Percentiles rank a stretch among this genome's conserved stretches.
These are phyloP conservation scores for Hippasteria phrygiana DNA, from an alignment of 53 echinoderm and acorn worm species.

Conservation along the genomic window DNA sequence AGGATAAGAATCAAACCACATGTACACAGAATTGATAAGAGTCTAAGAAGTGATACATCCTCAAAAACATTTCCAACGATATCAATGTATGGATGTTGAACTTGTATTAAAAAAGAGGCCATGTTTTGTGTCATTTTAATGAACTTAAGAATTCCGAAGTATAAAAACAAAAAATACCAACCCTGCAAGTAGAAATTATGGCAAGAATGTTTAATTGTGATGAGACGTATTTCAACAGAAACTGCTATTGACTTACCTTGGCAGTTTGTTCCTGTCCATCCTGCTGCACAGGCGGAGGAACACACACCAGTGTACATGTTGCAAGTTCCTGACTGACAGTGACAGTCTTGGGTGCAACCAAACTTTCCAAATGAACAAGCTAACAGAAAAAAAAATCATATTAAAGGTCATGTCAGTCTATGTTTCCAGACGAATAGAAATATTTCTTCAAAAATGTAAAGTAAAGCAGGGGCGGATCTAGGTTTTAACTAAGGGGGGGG, in stretches of 20 bases:
- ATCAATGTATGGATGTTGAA: no score
- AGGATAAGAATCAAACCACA: no score
- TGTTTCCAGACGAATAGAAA: neutral
- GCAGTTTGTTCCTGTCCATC: slow-evolving; percentile 69
- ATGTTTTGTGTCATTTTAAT: no score
- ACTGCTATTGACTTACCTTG: slow-evolving; percentile 64
- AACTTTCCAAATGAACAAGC: slow-evolving; percentile 50
- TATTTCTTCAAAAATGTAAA: no score
- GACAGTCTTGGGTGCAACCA: slow-evolving; percentile 74
- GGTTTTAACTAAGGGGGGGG: no score
- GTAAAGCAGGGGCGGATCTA: no score
- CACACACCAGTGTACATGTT: slow-evolving; percentile 69
- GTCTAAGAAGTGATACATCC: no score
- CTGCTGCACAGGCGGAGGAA: slow-evolving; percentile 17
- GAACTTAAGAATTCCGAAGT: no score
- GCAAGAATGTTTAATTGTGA: neutral
- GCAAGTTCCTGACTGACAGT: slow-evolving; percentile 62
- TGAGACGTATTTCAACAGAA: no score
- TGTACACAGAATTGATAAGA: no score
- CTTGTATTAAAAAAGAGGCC: no score
- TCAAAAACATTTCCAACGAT: no score
- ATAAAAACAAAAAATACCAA: neutral
- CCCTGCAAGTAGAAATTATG: neutral
- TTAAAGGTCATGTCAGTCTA: neutral
- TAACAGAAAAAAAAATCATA: slow-evolving; percentile 15